Conservation (phyloP, 2,113 vertebrate genomes). For the Pipa parva region DNA sequence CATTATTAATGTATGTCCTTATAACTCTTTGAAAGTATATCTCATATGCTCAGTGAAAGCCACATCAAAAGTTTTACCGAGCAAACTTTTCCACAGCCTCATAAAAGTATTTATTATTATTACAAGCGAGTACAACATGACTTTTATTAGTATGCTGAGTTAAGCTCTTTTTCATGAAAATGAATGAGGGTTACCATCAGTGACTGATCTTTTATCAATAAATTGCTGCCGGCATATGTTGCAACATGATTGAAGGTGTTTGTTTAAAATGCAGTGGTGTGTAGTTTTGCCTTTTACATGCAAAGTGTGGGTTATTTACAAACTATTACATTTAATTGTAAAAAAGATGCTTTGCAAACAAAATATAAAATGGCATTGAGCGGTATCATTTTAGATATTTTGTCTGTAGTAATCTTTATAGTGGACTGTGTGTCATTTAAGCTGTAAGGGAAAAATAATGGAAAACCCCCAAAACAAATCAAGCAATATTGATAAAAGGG, state of each 20-base stretch:
- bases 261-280: slow-evolving; percentile 4
- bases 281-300: not conserved
- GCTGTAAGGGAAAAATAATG: too few species aligned
- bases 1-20: not conserved
- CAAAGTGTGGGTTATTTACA: not conserved
- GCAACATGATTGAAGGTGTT: slow-evolving; percentile 19
- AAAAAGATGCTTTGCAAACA: slow-evolving; percentile 6
- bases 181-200: slow-evolving; percentile 17
- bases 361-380: not conserved
- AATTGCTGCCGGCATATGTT: slow-evolving; percentile 17
- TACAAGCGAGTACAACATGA: not conserved
- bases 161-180: slow-evolving; percentile 23
- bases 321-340: not conserved
- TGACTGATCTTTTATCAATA: slow-evolving; percentile 38
- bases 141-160: slow-evolving; percentile 16
- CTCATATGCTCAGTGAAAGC: too few species aligned
- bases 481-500: too few species aligned
- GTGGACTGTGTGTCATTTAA: too few species aligned
- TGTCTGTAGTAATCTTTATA: too few species aligned
- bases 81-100: too few species aligned
- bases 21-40: not conserved
- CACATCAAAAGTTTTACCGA: too few species aligned
- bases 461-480: too few species aligned
- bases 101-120: too few species aligned
- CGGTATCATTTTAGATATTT: too few species aligned